These are phyloP conservation scores for Malacoraja senta DNA, from an alignment of 2,797 vertebrate genomes.

Conservation along the genomic window DNA sequence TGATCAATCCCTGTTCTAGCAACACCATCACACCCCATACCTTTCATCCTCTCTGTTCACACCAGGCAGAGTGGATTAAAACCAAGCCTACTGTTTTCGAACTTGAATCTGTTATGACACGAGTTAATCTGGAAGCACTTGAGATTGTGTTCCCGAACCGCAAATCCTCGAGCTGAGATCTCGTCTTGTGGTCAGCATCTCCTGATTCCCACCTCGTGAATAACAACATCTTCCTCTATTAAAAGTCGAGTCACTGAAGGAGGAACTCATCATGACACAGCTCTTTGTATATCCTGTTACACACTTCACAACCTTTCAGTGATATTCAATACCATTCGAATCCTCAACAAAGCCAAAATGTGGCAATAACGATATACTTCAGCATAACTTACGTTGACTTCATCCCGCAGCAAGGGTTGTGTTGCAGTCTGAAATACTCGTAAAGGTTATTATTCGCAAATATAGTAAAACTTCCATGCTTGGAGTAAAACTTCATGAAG, in stretches of 20 bases:
- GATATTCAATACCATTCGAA: neutral
- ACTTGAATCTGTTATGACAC: constrained; percentile 13
- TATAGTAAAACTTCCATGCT: neutral
- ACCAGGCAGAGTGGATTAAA: neutral
- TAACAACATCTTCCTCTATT: neutral
- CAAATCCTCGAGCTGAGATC: neutral
- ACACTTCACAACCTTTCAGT: neutral
- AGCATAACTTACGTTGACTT: neutral
- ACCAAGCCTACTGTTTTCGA: neutral
- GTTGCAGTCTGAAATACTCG: neutral
- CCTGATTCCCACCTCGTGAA: neutral
- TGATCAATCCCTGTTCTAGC: no score
- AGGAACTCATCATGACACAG: neutral
- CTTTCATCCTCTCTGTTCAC: neutral
- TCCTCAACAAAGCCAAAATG: neutral
- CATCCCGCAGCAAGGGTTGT: neutral
- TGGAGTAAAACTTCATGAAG: neutral
- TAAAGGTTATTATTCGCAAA: neutral
- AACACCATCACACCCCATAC: neutral
- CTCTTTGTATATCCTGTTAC: neutral
- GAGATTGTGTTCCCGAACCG: neutral
- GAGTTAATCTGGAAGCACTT: neutral
- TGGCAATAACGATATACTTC: neutral
- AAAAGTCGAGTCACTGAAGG: neutral
- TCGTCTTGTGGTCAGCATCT: neutral